Evolutionary conservation across 2,888 invertebrate genomes (phyloP).

Genomic region (Atrina japonica): DNA sequence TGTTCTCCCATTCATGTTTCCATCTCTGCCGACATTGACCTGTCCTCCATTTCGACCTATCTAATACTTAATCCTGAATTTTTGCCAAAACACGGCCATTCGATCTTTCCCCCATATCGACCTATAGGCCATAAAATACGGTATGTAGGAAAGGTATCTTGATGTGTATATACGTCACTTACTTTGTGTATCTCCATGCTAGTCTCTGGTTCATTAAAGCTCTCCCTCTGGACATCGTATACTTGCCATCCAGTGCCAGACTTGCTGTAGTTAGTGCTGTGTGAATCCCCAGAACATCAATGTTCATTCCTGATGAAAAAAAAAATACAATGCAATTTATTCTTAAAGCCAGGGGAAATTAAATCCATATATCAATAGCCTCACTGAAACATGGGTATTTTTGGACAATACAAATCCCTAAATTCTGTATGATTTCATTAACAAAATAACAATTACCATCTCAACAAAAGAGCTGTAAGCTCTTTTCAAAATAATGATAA

Average conservation of each 20-base stretch:
- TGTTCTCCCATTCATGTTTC: too few species aligned
- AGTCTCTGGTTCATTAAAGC: slow-evolving; percentile 74
- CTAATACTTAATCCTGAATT: too few species aligned
- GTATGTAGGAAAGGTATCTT: too few species aligned
- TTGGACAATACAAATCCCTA: too few species aligned
- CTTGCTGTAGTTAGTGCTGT: slow-evolving; percentile 66
- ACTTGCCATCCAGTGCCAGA: slow-evolving; percentile 72
- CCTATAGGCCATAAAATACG: neutral
- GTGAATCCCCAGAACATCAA: slow-evolving; percentile 70
- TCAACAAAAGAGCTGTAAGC: too few species aligned
- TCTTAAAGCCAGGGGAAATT: neutral
- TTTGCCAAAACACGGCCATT: too few species aligned
- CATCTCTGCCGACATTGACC: too few species aligned
- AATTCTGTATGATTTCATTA: too few species aligned
- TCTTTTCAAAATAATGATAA: too few species aligned
- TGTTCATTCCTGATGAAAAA: slow-evolving; percentile 56
- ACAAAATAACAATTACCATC: too few species aligned
- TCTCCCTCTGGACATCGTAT: slow-evolving; percentile 66
- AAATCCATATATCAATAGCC: neutral
- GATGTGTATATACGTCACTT: slow-evolving; percentile 24
- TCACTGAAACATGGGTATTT: neutral
- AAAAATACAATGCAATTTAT: neutral
- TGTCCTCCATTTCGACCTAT: too few species aligned
- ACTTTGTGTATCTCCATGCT: slow-evolving; percentile 70
- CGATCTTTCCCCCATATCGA: too few species aligned